Evolutionary conservation across 2,888 invertebrate species (phyloP), one percentile per base, ranked within the genome.

Genomic region (Drosophila bunnanda): DNA sequence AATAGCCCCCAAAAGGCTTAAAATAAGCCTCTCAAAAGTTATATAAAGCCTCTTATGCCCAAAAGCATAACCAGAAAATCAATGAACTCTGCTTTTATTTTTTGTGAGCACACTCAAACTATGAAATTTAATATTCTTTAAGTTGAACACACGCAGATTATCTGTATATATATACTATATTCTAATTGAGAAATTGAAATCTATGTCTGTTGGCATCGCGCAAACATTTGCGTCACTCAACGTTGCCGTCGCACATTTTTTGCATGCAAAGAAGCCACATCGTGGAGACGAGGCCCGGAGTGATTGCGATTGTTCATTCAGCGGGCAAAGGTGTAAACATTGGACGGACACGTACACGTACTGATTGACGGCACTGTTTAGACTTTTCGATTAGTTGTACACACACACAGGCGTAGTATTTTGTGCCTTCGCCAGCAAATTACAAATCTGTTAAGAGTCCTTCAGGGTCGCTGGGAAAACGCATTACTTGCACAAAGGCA

Each of bases 181-280:
- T 77, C 61, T 70, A 77, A 77, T 78, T 78, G 71, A 65, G 58
- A 62, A 71, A 77, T 77, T 68, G 44, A 70, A 71, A 76, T 76
- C 52, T 58, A 28, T 50, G 48, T 38, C 38, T 52, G 52, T 59
- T 34, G 34, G 36, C 48, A 25, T 22, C 54, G 62, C 28, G 52
- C 64, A 71, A 71, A 71, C 70, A 73, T 61, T 54, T 62, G 66
- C 56, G 74, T 73, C 74, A 56, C 28, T 44, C 73, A 52, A 61
- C 50, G 50, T 55, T 39, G 32, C 30, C 41, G 22, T 43, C 60
- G 71, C 17, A 74, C 53, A 74, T 53, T 57, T 53, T 56, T 41
- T 22, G 57, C 72, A 72, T 74, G 66, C 74, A 66, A 74, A 72
- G 75, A 66, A 74, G 66, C 67, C 66, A 38, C 50, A 41, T 53